Evolutionary conservation across 2,797 vertebrate genomes (phyloP).

Genomic region (Clarias fuscus): DNA sequence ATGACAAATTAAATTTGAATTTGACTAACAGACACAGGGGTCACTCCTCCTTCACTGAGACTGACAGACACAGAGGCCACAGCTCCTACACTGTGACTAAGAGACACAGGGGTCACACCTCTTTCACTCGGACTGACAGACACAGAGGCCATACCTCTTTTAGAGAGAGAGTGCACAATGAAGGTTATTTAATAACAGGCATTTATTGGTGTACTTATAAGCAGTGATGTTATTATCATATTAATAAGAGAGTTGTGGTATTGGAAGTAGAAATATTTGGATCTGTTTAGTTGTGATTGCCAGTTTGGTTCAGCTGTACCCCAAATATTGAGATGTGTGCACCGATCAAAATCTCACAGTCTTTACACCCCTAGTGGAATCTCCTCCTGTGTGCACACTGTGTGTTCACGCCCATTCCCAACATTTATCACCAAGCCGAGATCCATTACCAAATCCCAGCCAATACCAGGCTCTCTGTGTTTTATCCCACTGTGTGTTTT

Average conservation of each 20-base stretch:
- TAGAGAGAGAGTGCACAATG: not conserved
- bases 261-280: not conserved
- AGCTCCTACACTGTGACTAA: not conserved
- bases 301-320: not conserved
- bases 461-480: constrained; percentile 40
- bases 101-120: not conserved
- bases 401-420: constrained; percentile 53
- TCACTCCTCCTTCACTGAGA: not conserved
- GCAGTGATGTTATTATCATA: not conserved
- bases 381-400: constrained; percentile 19
- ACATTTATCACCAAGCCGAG: constrained; percentile 52
- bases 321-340: not conserved
- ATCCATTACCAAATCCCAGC: constrained; percentile 50
- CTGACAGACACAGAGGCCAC: not conserved
- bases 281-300: not conserved
- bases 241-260: not conserved
- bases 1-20: too few species aligned
- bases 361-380: constrained; percentile 44
- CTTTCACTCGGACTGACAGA: not conserved
- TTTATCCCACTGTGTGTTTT: constrained; percentile 39
- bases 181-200: not conserved
- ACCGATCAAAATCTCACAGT: not conserved
- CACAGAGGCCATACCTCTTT: not conserved
- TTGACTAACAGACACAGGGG: not conserved
- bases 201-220: not conserved